Percentiles rank a stretch among this genome's conserved stretches.
phyloP scores from a whole-genome alignment of 1,140 invertebrate genomes.

The Lasioglossum albipes region DNA sequence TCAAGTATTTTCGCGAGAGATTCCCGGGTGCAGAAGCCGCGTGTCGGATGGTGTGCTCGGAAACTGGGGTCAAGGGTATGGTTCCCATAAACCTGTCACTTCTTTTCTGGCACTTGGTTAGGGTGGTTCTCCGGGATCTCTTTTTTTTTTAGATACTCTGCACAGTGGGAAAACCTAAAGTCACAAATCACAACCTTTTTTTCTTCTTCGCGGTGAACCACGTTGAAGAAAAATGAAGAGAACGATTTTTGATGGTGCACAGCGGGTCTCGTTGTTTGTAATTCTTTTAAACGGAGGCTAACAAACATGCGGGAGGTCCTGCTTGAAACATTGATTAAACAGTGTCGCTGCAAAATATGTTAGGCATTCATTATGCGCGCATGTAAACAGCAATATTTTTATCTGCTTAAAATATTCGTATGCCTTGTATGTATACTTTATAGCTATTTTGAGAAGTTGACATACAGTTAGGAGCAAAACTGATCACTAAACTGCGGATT shows the following conservation, averaged over 20 bases:
- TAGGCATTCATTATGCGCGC: no score
- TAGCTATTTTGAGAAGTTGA: no score
- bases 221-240: constrained; percentile 25
- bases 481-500: no score
- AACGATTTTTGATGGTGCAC: constrained; percentile 4
- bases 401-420: no score
- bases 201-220: neutral
- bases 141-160: neutral
- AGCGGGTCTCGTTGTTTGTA: neutral
- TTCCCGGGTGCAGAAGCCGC: neutral
- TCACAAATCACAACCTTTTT: constrained; percentile 40
- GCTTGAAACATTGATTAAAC: no score
- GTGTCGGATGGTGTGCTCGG: constrained; percentile 13
- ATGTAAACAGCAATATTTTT: no score
- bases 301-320: neutral
- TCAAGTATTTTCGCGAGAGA: constrained; percentile 8
- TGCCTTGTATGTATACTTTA: no score
- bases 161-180: constrained; percentile 26
- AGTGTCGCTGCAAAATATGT: no score
- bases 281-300: neutral
- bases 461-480: no score
- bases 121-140: constrained; percentile 16
- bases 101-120: constrained; percentile 41
- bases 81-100: constrained; percentile 48
- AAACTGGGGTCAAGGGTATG: constrained; percentile 43